These are phyloP conservation scores for Melanerpes formicivorus DNA, from an alignment of 2,113 vertebrate genomes.

Conservation along the genomic window DNA sequence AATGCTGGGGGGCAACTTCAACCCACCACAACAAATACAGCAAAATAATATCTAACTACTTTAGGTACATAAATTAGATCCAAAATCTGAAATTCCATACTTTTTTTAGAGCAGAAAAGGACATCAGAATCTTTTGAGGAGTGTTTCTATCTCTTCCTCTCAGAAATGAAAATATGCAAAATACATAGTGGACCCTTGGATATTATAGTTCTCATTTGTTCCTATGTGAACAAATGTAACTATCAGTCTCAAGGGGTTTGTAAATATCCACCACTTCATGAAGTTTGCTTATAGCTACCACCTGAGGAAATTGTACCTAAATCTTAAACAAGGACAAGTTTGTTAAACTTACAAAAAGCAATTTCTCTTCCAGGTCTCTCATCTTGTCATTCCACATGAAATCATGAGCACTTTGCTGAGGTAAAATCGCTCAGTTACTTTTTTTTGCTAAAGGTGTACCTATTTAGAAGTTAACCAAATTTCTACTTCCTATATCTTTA, in stretches of 20 bases:
- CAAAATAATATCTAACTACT: neutral
- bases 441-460: neutral
- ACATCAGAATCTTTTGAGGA: neutral
- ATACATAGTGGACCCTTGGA: neutral
- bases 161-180: neutral
- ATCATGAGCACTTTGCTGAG: neutral
- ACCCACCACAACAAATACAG: neutral
- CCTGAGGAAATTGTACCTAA: neutral
- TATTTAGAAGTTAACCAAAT: neutral
- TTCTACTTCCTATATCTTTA: neutral
- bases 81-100: neutral
- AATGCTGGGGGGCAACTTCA: too few relatives aligned
- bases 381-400: neutral
- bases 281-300: neutral
- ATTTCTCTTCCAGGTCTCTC: neutral
- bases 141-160: neutral
- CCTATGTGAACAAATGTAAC: neutral
- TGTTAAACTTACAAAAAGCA: neutral
- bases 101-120: neutral
- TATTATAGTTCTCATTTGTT: neutral
- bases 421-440: neutral
- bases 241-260: neutral
- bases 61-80: neutral
- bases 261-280: neutral
- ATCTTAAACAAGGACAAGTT: neutral